Evolutionary conservation across 2,113 vertebrate species (phyloP).

Genomic region (Sylvia atricapilla): DNA sequence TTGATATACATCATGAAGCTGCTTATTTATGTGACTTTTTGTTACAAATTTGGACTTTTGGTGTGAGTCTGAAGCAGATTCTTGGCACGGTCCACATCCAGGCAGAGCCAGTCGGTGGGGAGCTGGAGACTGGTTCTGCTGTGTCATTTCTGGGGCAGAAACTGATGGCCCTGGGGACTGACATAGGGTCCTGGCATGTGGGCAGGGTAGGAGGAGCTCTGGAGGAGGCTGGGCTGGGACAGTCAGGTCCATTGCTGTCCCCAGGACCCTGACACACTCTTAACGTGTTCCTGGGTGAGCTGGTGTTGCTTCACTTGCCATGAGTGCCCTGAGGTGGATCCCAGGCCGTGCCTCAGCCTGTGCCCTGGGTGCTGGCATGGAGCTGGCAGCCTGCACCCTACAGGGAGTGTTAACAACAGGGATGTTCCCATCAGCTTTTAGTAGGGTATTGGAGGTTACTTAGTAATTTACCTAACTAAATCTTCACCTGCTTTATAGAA

Average conservation of each 20-base stretch:
- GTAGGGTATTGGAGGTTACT: not conserved
- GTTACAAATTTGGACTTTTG: not conserved
- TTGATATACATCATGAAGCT: not conserved
- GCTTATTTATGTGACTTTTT: not conserved
- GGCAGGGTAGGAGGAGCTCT: not conserved
- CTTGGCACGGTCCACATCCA: rapidly evolving
- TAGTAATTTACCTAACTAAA: not conserved
- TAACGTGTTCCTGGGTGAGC: not conserved
- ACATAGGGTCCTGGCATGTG: not conserved
- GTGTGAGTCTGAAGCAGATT: not conserved
- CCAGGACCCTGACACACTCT: not conserved
- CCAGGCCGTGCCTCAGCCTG: not conserved
- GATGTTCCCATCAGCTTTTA: rapidly evolving
- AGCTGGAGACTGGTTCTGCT: not conserved
- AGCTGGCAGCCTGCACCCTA: not conserved
- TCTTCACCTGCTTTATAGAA: not conserved
- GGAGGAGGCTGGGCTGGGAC: not conserved
- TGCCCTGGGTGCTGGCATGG: not conserved
- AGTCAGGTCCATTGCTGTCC: not conserved
- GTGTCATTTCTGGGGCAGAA: not conserved
- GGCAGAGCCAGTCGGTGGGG: not conserved
- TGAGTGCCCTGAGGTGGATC: not conserved
- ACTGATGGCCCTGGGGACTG: not conserved
- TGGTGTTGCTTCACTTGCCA: not conserved
- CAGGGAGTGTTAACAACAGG: not conserved